Evolutionary conservation across 2,888 invertebrate species (phyloP), one percentile per base, ranked within the genome.

Genomic region (Clunio marinus): DNA sequence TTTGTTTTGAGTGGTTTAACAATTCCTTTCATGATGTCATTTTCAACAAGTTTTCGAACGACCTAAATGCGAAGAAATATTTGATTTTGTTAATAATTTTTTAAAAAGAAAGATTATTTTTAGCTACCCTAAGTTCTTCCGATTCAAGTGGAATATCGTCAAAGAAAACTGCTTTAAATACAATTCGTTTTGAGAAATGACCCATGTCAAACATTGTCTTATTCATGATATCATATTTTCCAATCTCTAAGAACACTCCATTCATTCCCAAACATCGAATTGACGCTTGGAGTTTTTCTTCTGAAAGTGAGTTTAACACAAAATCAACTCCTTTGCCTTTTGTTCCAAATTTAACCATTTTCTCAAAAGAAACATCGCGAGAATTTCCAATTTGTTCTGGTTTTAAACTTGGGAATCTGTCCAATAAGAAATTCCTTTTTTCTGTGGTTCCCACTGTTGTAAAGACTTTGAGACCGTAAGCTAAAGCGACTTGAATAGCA

Each of bases 221-320:
- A 76, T 83, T 83, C 70, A 86, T 84, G 73, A 90, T 81, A 76
- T 90, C 89, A 73, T 86, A 88, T 77, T 89, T 90, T 71, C 90
- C 90, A 72, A 91, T 89, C 79, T 90, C 90, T 69, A 90, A 80
- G 82, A 90, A 91, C 1, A 88, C 81, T 13, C 89, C 84, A 55
- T 82, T 81, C 73, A 79, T 79, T 24, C 79, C 81, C 15, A 84
- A 76, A 71, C 84, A 84, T 1, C 82, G 75, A 1, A 82, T 80
- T 1, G 82, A 82, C 0, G 82, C 82, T 81, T 81, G 84, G 0
- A 94, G 81, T 77, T 93, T 93, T 45, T 94, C 93, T 73, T 91
- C 93, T 1, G 93, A 86, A 55, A 95, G 79, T 0, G 92, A 93
- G 78, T 95, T 95, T 15, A 91, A 80, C 25, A 94, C 88, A 32